Evolutionary conservation across 2,113 vertebrate genomes (phyloP), one percentile per base, ranked within the genome.

Genomic region (Lasiurus cinereus): DNA sequence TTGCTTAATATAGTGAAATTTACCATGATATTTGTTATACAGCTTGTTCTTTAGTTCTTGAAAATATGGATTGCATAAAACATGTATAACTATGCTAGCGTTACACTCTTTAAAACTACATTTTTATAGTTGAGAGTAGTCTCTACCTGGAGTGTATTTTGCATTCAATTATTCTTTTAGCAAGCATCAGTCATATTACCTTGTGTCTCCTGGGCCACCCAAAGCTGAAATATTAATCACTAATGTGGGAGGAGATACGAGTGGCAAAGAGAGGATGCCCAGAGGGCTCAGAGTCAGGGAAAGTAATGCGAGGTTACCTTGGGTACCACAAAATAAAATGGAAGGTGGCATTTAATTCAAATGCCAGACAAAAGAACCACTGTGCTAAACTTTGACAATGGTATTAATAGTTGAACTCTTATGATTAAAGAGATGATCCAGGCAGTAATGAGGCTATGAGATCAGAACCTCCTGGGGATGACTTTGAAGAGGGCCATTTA

Each of bases 391-490:
- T 85, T 83, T 83, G 72, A 80, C 66, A 72, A 39, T 84, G 24
- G 15, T 82, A 54, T 93, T 90, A 78, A 78, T 79, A 82, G 82
- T 66, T 80, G 93, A 83, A 72, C 21, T 54, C 10, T 69, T n/a
- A 59, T 73, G 85, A 39, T n/a, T 27, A 73, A 80, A 85, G 69
- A 62, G 39, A 74, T 67, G 29, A 56, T n/a, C 78, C n/a, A 72
- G 77, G 12, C 11, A 80, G 62, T 39, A 66, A 84, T 59, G 21
- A 88, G 39, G 59, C 72, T 52, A 36, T 16, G 46, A 48, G 10
- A 88, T 10, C 12, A 90, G 79, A 90, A 62, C 50, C 48, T 96
- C 76, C 79, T 90, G 85, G 83, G 46, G 76, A 91, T 48, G 39
- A 46, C 84, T 82, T 90, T 90, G 66, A 67, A 97, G 52, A 21